phyloP scores from a whole-genome alignment of 92 coral and sea anemone genomes.

The Epizoanthus stellaris region DNA sequence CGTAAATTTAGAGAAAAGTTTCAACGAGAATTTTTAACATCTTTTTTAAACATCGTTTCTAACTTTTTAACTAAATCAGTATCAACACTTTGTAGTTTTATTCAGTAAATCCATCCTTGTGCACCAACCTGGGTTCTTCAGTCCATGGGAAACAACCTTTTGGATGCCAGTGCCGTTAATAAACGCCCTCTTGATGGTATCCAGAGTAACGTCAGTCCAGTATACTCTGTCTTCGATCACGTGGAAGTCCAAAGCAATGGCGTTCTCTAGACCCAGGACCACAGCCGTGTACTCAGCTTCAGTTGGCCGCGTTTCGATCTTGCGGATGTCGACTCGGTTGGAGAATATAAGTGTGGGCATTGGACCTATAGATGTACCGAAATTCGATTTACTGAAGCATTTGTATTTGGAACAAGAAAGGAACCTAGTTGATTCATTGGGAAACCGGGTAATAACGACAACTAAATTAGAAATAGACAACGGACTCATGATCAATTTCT shows the following conservation, averaged over 20 bases:
- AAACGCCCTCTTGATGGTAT: slow-evolving; percentile 55
- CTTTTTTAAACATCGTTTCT: too few species aligned
- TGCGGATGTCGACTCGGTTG: slow-evolving; percentile 50
- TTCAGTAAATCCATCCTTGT: neutral
- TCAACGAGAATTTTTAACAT: too few species aligned
- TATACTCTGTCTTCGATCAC: slow-evolving; percentile 65
- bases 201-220: slow-evolving; percentile 72
- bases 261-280: slow-evolving; percentile 54
- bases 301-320: slow-evolving; percentile 41
- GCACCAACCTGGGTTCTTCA: slow-evolving; percentile 26
- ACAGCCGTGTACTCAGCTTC: slow-evolving; percentile 40
- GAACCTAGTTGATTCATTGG: too few species aligned
- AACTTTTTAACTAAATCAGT: too few species aligned
- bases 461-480: too few species aligned
- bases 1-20: too few species aligned
- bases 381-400: neutral
- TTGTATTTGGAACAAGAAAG: too few species aligned
- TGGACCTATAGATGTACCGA: slow-evolving; percentile 20
- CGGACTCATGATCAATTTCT: too few species aligned
- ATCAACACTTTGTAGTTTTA: too few species aligned
- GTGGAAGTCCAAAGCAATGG: slow-evolving; percentile 77
- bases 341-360: slow-evolving; percentile 51
- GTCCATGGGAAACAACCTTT: slow-evolving; percentile 26
- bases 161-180: slow-evolving; percentile 38
- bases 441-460: too few species aligned